Evolutionary conservation across 2,113 vertebrate species (phyloP).

Genomic region (Bujurquina vittata): DNA sequence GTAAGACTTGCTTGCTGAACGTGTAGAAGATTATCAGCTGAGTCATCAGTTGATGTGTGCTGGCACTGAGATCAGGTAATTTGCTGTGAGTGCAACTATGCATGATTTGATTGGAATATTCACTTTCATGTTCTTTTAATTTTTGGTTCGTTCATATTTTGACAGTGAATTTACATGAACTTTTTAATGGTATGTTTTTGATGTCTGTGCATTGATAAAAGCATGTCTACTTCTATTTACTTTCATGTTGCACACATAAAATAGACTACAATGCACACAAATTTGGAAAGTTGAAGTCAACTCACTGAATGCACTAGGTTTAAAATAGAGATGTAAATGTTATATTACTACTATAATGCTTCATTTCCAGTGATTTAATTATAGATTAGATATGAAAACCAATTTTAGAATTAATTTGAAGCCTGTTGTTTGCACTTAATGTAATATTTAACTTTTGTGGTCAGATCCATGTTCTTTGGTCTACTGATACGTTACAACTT

Average conservation of each 20-base stretch:
- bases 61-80: background rate
- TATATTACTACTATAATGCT: background rate
- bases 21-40: background rate
- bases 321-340: background rate
- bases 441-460: background rate
- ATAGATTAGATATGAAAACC: slow-evolving; percentile 18
- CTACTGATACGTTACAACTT: background rate
- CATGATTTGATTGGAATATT: background rate
- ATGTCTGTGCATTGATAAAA: background rate
- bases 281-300: background rate
- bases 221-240: background rate
- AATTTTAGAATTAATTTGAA: slow-evolving; percentile 14
- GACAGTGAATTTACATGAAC: background rate
- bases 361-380: slow-evolving; percentile 16
- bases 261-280: background rate
- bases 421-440: background rate
- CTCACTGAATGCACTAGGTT: background rate
- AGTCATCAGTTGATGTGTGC: background rate
- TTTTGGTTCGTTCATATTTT: background rate
- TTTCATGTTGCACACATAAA: background rate
- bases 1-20: background rate
- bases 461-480: background rate
- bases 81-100: background rate
- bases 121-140: background rate
- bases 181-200: background rate